Evolutionary conservation across 2,113 vertebrate species (phyloP), one percentile per base, ranked within the genome.

Genomic region (Takifugu bimaculatus): DNA sequence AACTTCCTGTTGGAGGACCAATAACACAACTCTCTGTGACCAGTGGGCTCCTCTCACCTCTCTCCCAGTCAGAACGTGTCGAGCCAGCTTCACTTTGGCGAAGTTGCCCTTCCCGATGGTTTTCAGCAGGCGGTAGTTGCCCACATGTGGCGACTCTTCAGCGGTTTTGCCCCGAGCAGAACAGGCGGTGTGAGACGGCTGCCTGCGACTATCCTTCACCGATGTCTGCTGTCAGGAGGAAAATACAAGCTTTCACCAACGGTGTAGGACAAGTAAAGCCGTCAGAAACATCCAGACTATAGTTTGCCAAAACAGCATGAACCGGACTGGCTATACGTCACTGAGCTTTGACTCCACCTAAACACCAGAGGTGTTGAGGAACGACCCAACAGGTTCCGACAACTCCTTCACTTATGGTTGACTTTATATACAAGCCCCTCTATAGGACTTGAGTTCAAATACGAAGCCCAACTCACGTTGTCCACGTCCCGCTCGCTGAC

Each of bases 101-200:
- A 95, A 95, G 88, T 95, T 95, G 35, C 94, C 94, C 76, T 95
- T 94, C 65, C 94, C 94, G 2, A 95, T 95, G 82, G 94, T 95
- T 62, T 93, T 91, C 15, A 94, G 89, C 50, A 94, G 89, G 4
- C 92, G 90, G 84, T 95, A 95, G 85, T 94, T 94, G 51, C 94
- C 94, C n/a, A 95, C 91, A 39, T 94, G 93, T 1, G 93, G 93
- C 62, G 91, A 83, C 56, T 94, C 93, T 5, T 94, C 93, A 0
- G 90, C 87, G 32, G 89, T 93, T 50, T 92, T 91, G 77, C 93
- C 92, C 49, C 2, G 93, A 89, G 50, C 88, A 0, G 27, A 92
- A 91, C 90, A 92, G 83, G 50, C 86, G 1, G 65, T 15, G 63
- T 53, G 60, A 27, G 68, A 6, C 54, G 5, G 55, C 45, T 65